Evolutionary conservation across 2,797 vertebrate species (phyloP).

Genomic region (Myiotriccus ornatus): DNA sequence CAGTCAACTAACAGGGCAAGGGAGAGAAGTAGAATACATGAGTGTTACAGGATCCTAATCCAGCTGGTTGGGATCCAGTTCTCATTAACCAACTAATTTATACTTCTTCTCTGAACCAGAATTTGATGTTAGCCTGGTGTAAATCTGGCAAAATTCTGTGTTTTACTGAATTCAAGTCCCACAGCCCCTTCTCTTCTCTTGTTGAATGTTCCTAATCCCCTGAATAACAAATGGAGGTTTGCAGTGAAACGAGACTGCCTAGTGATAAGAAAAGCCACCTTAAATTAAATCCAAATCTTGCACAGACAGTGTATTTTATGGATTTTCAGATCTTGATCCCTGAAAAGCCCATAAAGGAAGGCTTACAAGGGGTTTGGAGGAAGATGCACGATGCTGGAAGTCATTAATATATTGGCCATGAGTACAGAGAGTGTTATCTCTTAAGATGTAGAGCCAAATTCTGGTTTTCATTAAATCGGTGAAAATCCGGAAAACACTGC

Average conservation of each 20-base stretch:
- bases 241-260: background rate
- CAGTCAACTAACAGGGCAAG: background rate
- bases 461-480: conserved; percentile 26
- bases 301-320: background rate
- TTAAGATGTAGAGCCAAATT: conserved; percentile 35
- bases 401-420: background rate
- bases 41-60: background rate
- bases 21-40: background rate
- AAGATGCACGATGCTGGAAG: conserved; percentile 21
- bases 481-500: background rate
- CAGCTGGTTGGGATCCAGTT: background rate
- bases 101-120: background rate
- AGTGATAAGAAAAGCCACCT: background rate
- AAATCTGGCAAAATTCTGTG: background rate
- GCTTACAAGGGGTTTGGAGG: background rate
- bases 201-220: background rate
- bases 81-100: background rate
- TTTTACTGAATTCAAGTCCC: background rate
- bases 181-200: background rate
- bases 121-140: background rate
- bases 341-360: conserved; percentile 26
- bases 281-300: background rate
- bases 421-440: conserved; percentile 41
- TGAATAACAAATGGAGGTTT: background rate
- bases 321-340: conserved; percentile 38